Conservation (phyloP, 2,888 invertebrate genomes). For the Rotaria sp. region DNA sequence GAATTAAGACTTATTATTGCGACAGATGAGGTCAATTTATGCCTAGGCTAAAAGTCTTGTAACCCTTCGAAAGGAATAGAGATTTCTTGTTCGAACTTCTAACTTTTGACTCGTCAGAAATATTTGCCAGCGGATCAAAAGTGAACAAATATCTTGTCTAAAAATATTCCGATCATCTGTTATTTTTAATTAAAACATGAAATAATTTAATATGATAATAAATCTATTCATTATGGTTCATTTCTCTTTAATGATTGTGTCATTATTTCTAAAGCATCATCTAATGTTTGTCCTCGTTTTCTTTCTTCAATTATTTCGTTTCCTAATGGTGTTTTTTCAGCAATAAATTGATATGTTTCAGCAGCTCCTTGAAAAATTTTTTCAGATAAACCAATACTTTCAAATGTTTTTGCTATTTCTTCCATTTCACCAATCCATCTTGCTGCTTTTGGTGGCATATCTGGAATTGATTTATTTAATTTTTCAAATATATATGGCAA, state of each 20-base stretch:
- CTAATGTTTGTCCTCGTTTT: background rate
- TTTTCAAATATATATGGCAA: background rate
- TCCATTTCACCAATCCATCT: background rate
- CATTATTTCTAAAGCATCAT: background rate
- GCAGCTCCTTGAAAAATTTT: background rate
- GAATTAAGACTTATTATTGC: too few species aligned
- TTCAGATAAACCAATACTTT: background rate
- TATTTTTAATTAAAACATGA: too few species aligned
- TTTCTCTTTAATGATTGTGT: background rate
- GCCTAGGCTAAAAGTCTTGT: too few species aligned
- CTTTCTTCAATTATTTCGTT: background rate
- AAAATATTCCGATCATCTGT: too few species aligned
- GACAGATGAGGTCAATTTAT: too few species aligned
- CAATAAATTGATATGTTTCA: background rate
- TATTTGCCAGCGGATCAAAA: too few species aligned
- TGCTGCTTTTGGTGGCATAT: background rate
- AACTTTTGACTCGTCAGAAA: too few species aligned
- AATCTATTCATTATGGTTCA: background rate
- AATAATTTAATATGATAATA: too few species aligned
- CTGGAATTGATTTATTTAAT: background rate
- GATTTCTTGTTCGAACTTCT: too few species aligned
- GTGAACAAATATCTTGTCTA: too few species aligned
- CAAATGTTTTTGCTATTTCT: background rate
- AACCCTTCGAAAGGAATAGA: too few species aligned
- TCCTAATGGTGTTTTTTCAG: background rate